Conservation (phyloP, 2,888 invertebrate species). For the Zaprionus bogoriensis region DNA sequence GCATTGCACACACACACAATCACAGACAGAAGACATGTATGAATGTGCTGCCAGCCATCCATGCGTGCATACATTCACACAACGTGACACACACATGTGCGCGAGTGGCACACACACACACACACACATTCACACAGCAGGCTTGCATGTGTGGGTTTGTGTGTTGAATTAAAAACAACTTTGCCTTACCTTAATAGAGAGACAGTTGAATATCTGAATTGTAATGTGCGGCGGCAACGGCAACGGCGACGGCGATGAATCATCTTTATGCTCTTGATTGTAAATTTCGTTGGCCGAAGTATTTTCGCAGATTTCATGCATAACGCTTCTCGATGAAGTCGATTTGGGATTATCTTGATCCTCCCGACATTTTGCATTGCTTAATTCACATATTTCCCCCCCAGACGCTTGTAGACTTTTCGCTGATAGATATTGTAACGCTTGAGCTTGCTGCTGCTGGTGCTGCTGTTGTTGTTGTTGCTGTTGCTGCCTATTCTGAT, state of each 20-base stretch:
- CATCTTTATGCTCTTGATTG: conserved; percentile 72
- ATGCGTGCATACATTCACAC: conserved; percentile 10
- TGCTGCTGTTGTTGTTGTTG: conserved; percentile 3
- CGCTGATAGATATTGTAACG: conserved; percentile 48
- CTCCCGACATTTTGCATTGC: conserved; percentile 30
- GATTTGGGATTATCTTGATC: conserved; percentile 41
- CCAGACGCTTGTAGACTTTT: conserved; percentile 23
- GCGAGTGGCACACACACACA: conserved; percentile 13
- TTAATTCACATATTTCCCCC: conserved; percentile 22
- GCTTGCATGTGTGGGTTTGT: conserved; percentile 22
- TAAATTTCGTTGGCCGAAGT: conserved; percentile 43
- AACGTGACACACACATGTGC: conserved; percentile 9
- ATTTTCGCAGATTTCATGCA: conserved; percentile 38
- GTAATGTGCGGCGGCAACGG: conserved; percentile 84
- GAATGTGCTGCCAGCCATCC: conserved; percentile 15
- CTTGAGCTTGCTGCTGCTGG: conserved; percentile 17
- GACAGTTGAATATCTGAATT: conserved; percentile 89
- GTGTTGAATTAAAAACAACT: conserved; percentile 67
- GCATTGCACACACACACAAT: neutral
- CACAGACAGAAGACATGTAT: neutral
- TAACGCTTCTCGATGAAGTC: conserved; percentile 28
- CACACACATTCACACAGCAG: conserved; percentile 14
- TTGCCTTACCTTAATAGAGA: conserved; percentile 89
- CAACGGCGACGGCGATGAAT: too few species aligned
- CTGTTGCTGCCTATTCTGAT: conserved; percentile 14